phyloP scores from a whole-genome alignment of 2,888 invertebrate species.

The Melanostoma mellinum region DNA sequence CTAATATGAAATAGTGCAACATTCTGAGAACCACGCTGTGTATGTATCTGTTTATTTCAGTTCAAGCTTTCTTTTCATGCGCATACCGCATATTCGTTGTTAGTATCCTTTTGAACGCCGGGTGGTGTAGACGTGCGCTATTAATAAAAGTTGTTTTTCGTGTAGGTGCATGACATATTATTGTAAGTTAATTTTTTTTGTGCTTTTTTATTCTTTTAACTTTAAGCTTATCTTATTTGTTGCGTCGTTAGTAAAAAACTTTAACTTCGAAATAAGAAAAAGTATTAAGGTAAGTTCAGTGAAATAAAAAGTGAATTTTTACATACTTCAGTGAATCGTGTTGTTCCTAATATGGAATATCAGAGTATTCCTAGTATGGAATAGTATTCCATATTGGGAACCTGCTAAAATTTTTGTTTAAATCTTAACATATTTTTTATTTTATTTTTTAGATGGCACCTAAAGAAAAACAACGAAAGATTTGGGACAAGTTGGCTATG shows the following conservation, averaged over 20 bases:
- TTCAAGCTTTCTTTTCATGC: constrained; percentile 19
- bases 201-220: constrained; percentile 4
- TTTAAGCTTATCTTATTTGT: constrained; percentile 10
- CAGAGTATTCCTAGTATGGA: constrained; percentile 10
- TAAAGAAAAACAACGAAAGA: constrained; percentile 5
- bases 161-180: constrained; percentile 20
- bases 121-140: not conserved
- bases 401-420: constrained; percentile 7
- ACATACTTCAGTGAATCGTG: not conserved
- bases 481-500: not conserved
- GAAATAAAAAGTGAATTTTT: constrained; percentile 12
- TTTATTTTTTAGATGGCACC: constrained; percentile 22
- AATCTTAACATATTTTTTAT: constrained; percentile 8
- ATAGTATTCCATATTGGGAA: constrained; percentile 21
- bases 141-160: constrained; percentile 5
- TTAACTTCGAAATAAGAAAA: not conserved
- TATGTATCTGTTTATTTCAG: constrained; percentile 21
- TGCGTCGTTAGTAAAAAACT: not conserved
- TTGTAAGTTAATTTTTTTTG: constrained; percentile 21
- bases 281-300: not conserved
- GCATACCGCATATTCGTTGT: constrained; percentile 1
- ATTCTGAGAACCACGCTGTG: constrained; percentile 12
- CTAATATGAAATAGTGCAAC: constrained; percentile 28
- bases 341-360: constrained; percentile 7
- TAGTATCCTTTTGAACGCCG: not conserved